These are phyloP conservation scores for Orthonevra nobilis DNA, from an alignment of 2,888 invertebrate genomes.

Conservation along the genomic window DNA sequence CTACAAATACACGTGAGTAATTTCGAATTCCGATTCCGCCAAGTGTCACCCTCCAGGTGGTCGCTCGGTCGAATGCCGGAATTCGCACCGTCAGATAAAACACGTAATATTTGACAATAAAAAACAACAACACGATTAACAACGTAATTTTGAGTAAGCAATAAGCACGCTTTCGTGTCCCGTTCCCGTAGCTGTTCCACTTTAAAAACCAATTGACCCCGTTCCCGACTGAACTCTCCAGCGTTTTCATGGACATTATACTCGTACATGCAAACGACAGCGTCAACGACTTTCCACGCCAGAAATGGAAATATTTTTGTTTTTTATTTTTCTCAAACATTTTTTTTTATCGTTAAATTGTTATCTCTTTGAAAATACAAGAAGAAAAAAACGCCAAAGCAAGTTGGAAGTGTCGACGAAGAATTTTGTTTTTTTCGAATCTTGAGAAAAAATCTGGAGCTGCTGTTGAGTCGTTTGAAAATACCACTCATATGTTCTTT, in stretches of 20 bases:
- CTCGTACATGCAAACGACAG: conserved; percentile 8
- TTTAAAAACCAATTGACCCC: conserved; percentile 19
- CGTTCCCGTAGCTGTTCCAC: conserved; percentile 2
- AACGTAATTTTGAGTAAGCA: background rate
- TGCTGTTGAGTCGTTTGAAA: no score
- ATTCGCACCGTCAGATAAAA: conserved; percentile 32
- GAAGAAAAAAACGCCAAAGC: no score
- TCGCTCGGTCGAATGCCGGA: background rate
- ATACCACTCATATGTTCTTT: no score
- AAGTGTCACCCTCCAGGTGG: conserved; percentile 24
- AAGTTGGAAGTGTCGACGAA: no score
- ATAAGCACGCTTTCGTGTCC: background rate
- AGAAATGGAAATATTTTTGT: no score
- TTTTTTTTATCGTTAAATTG: background rate
- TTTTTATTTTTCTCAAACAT: no score
- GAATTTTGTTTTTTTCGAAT: no score
- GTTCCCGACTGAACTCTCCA: conserved; percentile 30
- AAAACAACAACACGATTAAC: background rate
- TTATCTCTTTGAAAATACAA: conserved; percentile 5
- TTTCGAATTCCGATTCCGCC: no score
- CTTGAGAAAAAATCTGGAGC: no score
- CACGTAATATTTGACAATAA: conserved; percentile 36
- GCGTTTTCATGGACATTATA: background rate
- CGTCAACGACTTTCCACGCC: no score
- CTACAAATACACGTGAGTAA: no score